Base-by-base conservation (phyloP, 2,888 invertebrate species). In the Eubasilissa splendida region DNA sequence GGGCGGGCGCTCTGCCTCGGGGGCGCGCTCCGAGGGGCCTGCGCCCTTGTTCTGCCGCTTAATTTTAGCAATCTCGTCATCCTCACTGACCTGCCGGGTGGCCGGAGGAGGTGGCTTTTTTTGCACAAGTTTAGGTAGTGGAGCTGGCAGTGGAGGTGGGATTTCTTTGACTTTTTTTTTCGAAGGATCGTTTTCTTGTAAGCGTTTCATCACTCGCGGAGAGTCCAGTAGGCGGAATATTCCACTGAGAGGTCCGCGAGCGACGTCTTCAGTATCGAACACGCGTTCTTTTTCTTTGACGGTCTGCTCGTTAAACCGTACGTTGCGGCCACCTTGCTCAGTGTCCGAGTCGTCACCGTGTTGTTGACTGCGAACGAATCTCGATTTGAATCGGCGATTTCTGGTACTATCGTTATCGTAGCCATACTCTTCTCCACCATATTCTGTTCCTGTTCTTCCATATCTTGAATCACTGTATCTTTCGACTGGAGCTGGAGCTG, bases 211-310 rank as follows among this genome's bases (percentile, higher is more conserved):
- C 8, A 97, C 96, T 80, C 96, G 92, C 0, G 97, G 95, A 75
- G 96, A 97, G 87, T 97, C 97, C 77, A 94, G 94, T 53, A 97
- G 89, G 60, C 97, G 92, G 83, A 95, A 96, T 86, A 97, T 96
- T 77, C 97, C 97, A 88, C 97, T 97, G 2, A 98, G 91, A 7
- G 97, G 97, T 22, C 93, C 96, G 71, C 94, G 92, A 11, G 96
- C 95, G 0, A 96, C 96, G 86, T 97, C 97, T 89, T 97, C 97
- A 8, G 97, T 97, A 86, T 97, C 97, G 80, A 95, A 89, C 0
- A 97, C 95, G 84, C 96, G 93, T 85, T 93, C 93, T 84, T 92
- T 92, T 86, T 92, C 92, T 87, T 91, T 89, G 86, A 87, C 52
- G 86, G 92, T 88, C 84, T 90, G 90, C 76, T 92, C 93, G 82